Evolutionary conservation across 2,113 vertebrate genomes (phyloP).

Genomic region (Irena cyanogastra): DNA sequence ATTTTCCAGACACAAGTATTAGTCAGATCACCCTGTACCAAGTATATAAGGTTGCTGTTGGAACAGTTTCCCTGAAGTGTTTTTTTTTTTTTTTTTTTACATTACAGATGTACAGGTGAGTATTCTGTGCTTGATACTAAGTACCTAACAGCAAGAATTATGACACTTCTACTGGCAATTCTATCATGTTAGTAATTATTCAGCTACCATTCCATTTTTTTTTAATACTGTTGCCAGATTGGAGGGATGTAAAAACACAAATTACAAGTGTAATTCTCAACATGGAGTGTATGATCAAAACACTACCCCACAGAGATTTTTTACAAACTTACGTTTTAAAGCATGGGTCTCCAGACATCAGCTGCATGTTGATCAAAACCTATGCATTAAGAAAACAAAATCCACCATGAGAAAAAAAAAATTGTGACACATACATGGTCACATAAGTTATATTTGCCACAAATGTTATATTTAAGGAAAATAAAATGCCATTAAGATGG

Average conservation of each 20-base stretch:
- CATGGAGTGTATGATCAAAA: neutral
- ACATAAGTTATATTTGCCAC: neutral
- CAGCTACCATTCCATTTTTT: neutral
- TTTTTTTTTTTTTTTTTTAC: neutral
- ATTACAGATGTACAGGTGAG: neutral
- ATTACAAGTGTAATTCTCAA: neutral
- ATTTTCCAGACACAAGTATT: neutral
- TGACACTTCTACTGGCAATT: neutral
- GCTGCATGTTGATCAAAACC: constrained; percentile 93
- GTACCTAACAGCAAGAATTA: neutral
- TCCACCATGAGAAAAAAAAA: neutral
- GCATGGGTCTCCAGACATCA: constrained; percentile 96
- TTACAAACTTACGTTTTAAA: constrained; percentile 90
- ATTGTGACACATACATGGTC: neutral
- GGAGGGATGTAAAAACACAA: neutral
- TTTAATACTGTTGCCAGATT: neutral
- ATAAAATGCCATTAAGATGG: neutral
- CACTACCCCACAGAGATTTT: neutral
- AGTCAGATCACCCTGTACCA: neutral
- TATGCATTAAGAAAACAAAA: constrained; percentile 46
- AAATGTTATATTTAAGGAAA: neutral
- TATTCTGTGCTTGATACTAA: neutral
- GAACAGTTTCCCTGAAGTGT: neutral
- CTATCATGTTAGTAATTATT: neutral
- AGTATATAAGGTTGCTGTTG: neutral